phyloP scores from a whole-genome alignment of 2,797 vertebrate species.

The Graptemys geographica region DNA sequence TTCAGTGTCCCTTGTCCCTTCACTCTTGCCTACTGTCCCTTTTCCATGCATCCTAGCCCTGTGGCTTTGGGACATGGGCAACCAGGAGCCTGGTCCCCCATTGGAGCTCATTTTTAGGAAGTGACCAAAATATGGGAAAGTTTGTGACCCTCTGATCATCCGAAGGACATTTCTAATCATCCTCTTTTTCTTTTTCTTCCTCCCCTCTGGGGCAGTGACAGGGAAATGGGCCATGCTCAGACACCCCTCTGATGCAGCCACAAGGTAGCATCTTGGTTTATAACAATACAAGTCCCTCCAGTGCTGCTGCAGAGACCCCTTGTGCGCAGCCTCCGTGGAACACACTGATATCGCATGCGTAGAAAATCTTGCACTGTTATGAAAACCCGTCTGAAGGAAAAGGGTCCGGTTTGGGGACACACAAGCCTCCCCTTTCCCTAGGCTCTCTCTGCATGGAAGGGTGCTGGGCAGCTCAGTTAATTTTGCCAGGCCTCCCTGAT shows the following conservation, averaged over 20 bases:
- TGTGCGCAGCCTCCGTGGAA: accelerated
- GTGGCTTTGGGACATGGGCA: not conserved
- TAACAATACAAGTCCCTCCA: not conserved
- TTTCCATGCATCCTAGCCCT: not conserved
- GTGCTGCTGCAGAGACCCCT: not conserved
- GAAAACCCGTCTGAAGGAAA: not conserved
- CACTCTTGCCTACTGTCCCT: not conserved
- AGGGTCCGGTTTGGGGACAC: not conserved
- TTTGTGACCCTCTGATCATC: too few species aligned
- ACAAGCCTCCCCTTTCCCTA: not conserved
- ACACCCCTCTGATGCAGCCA: not conserved
- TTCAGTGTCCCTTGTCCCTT: not conserved
- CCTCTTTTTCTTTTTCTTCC: not conserved
- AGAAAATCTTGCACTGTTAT: accelerated
- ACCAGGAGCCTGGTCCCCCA: not conserved
- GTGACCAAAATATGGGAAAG: not conserved
- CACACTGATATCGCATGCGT: not conserved
- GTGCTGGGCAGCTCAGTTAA: not conserved
- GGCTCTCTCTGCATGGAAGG: not conserved
- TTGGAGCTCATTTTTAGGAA: not conserved
- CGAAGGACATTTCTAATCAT: not conserved
- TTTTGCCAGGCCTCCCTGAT: not conserved
- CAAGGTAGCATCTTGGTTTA: not conserved
- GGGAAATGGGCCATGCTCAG: not conserved
- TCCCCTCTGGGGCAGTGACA: not conserved